Base-by-base conservation (phyloP, 2,888 invertebrate species). In the Poecilobothrus nobilitatus region DNA sequence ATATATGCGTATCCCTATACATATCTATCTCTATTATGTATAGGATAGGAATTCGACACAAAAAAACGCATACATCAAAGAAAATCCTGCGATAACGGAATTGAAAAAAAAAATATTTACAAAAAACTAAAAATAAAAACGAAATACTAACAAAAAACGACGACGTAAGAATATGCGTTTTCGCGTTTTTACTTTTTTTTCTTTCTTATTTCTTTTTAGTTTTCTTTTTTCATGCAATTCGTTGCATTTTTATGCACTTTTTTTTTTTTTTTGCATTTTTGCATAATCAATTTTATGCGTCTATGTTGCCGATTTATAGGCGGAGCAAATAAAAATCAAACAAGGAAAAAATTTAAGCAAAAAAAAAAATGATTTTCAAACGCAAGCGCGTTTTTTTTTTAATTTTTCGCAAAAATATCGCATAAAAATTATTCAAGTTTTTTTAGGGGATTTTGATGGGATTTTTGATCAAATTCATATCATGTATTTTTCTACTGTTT, bases 211-310 rank as follows among this genome's bases (percentile, higher is more conserved):
- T 37, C 27, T 27, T 27, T 53, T 53, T 53, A 18, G 53, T 53
- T 18, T 15, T 53, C 6, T 53, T 18, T 53, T 53, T 53, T 53
- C 18, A 18, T 53, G 53, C 53, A 53, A 53, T 53, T 53, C 53
- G 53, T 53, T 53, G 53, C 53, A 53, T 53, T 53, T 53, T 53
- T 18, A 53, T 53, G 53, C 53, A 37, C 37, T 37, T 37, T 22
- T 18, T 63, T 63, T 65, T 63, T 21, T 22, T n/a, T 34, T 65
- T 65, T 65, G n/a, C 34, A 18, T 20, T 34, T 27, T 65, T 65
- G 65, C 65, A 65, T 65, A 65, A 65, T 65, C 65, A 65, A 65
- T 65, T 65, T 65, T 65, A 65, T 65, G 65, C 65, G 65, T 65
- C 65, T 37, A 65, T 37, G 65, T 65, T 65, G 65, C 65, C 34